Conservation (phyloP, 2,888 invertebrate genomes). For the Tipula helvola region DNA sequence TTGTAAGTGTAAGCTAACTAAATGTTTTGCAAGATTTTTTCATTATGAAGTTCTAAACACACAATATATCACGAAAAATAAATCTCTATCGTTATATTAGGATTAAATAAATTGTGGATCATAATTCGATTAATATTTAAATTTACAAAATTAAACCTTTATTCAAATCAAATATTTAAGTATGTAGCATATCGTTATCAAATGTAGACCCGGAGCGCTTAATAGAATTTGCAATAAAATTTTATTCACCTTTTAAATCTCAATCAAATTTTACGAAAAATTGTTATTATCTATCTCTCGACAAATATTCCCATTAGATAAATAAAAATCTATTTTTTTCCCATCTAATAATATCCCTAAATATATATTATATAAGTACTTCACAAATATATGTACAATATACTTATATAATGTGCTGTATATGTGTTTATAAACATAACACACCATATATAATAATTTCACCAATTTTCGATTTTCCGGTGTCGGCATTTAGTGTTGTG, state of each 20-base stretch:
- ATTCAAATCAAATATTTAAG: background rate
- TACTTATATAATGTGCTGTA: conserved; percentile 7
- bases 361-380: conserved; percentile 5
- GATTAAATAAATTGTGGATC: background rate
- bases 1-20: background rate
- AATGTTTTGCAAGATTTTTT: background rate
- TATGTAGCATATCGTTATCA: background rate
- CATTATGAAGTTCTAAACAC: background rate
- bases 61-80: no score
- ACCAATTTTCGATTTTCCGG: conserved; percentile 4
- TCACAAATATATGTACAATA: background rate
- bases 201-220: background rate
- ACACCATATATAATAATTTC: conserved; percentile 4
- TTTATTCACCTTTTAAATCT: background rate
- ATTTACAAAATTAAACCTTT: background rate
- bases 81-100: no score
- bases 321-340: background rate
- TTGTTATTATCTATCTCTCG: background rate
- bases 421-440: background rate
- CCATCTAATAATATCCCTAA: background rate
- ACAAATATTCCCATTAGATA: background rate
- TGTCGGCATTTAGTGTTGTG: background rate
- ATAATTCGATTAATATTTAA: background rate
- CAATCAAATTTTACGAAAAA: background rate
- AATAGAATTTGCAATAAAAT: background rate